Conservation (phyloP, 2,888 invertebrate genomes). For the Epiblema foenella region DNA sequence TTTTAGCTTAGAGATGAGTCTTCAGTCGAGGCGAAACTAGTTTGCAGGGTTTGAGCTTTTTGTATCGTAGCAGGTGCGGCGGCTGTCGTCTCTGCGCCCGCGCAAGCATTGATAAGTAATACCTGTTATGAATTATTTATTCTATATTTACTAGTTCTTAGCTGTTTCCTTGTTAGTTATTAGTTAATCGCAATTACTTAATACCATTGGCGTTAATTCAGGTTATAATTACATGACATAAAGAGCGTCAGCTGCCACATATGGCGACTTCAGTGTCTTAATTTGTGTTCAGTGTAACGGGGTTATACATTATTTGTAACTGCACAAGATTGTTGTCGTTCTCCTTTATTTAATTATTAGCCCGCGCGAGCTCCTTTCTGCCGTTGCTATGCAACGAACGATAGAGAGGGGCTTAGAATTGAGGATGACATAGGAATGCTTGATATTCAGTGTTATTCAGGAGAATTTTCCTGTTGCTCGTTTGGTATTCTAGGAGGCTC, state of each 20-base stretch:
- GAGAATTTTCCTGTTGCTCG: neutral
- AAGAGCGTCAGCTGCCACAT: constrained; percentile 8
- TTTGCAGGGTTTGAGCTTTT: neutral
- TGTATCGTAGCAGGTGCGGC: constrained; percentile 5
- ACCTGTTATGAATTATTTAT: constrained; percentile 30
- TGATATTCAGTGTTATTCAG: too few relatives aligned
- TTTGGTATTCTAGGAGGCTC: neutral
- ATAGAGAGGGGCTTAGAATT: too few relatives aligned
- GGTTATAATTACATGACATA: constrained; percentile 19
- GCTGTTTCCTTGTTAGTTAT: constrained; percentile 31
- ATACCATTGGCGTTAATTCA: neutral
- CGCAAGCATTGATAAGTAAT: constrained; percentile 22
- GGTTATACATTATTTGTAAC: neutral
- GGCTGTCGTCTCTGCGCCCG: neutral
- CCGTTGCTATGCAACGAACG: too few relatives aligned
- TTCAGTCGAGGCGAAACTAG: neutral
- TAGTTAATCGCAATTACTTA: constrained; percentile 20
- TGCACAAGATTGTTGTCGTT: neutral
- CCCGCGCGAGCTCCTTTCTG: too few relatives aligned
- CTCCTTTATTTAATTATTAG: neutral
- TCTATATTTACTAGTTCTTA: constrained; percentile 8
- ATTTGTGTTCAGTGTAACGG: constrained; percentile 7
- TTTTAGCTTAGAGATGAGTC: neutral
- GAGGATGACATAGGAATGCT: too few relatives aligned
- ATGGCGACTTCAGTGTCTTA: constrained; percentile 16